These are phyloP conservation scores for Lepas anatifera DNA, from an alignment of 2,888 invertebrate genomes.

Conservation along the genomic window DNA sequence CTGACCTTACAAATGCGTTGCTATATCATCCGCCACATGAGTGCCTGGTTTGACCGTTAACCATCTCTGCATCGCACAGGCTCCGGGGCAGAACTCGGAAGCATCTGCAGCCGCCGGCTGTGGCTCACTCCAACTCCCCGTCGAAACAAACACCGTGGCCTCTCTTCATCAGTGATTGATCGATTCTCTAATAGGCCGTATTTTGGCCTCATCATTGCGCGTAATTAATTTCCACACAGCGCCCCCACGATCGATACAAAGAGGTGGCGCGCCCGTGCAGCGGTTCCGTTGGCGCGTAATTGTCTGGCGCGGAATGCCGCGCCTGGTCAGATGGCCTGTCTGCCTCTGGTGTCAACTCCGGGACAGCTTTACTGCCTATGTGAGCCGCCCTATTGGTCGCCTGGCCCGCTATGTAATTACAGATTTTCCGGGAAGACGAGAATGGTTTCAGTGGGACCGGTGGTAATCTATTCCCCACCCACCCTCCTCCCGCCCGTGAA, in stretches of 20 bases:
- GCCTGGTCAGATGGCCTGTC: background rate
- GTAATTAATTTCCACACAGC: background rate
- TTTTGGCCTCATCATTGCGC: conserved; percentile 7
- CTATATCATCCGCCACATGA: no score
- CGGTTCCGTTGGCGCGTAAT: background rate
- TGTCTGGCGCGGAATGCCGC: background rate
- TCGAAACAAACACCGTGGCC: no score
- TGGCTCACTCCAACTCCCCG: background rate
- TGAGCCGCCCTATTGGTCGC: no score
- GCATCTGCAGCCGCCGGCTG: background rate
- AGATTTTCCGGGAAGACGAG: background rate
- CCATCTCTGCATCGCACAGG: no score
- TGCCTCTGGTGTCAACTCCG: background rate
- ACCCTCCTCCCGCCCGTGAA: no score
- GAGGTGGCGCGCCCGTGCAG: background rate
- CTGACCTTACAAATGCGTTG: no score
- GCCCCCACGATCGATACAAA: background rate
- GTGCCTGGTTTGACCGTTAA: no score
- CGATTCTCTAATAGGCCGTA: background rate
- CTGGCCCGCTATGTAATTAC: background rate
- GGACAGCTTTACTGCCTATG: background rate
- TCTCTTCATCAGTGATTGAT: no score
- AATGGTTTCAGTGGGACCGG: no score
- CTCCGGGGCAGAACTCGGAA: background rate
- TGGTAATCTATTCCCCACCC: no score